Evolutionary conservation across 2,797 vertebrate genomes (phyloP).

Genomic region (Phrynocephalus forsythii): DNA sequence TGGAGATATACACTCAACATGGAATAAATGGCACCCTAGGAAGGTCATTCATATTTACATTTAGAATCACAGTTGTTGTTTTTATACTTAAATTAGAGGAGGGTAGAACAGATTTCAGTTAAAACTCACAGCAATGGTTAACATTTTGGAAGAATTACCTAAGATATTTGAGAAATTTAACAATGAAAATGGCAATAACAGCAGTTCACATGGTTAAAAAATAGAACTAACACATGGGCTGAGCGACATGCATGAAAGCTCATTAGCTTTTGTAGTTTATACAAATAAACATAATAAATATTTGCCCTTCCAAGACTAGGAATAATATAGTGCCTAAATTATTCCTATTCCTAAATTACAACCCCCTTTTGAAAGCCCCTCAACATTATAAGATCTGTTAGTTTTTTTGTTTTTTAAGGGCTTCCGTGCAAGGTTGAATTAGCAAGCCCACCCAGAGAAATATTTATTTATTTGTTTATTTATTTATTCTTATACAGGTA

Average conservation of each 20-base stretch:
- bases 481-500: constrained; percentile 79
- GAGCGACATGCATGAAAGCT: no score
- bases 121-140: neutral
- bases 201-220: neutral
- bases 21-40: neutral
- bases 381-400: no score
- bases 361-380: neutral
- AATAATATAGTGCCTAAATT: neutral
- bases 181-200: neutral
- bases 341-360: no score
- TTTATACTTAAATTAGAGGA: neutral
- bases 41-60: neutral
- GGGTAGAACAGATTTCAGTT: neutral
- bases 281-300: neutral
- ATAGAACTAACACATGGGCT: no score
- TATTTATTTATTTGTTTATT: no score
- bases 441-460: neutral
- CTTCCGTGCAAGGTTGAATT: neutral
- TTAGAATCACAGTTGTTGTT: neutral
- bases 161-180: neutral
- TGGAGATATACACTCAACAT: neutral
- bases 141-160: neutral
- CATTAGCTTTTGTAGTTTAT: neutral
- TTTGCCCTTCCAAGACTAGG: no score
- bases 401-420: no score